Evolutionary conservation across 1,140 invertebrate genomes (phyloP).

Genomic region (Thalassaphorura encarpata): DNA sequence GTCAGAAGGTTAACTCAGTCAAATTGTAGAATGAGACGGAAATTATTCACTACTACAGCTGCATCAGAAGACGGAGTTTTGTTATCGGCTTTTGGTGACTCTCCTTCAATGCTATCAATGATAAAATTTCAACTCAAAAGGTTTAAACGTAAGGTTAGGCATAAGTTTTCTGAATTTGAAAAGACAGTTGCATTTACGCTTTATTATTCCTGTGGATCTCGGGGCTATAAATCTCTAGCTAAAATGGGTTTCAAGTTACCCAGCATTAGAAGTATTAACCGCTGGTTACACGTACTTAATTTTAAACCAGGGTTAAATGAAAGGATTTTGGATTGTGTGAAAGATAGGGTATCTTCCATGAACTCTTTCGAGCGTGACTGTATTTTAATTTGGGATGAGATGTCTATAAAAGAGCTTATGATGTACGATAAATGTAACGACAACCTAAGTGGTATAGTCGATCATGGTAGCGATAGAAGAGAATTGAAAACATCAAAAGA

Average conservation of each 20-base stretch:
- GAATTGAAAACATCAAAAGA: neutral
- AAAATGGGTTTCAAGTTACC: neutral
- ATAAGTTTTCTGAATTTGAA: too few relatives aligned
- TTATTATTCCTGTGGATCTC: too few relatives aligned
- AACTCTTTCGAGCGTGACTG: slow-evolving; percentile 1
- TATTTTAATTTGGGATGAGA: slow-evolving; percentile 14
- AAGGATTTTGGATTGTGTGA: neutral
- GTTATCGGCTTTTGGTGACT: too few relatives aligned
- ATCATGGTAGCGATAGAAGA: neutral
- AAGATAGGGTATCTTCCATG: neutral
- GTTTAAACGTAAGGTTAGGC: too few relatives aligned
- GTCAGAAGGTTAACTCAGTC: too few relatives aligned
- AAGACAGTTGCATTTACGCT: too few relatives aligned
- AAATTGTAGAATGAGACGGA: too few relatives aligned
- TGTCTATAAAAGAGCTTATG: slow-evolving; percentile 7
- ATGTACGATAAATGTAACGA: slow-evolving; percentile 2
- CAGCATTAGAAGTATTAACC: neutral
- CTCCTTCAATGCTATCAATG: too few relatives aligned
- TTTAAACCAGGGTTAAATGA: neutral
- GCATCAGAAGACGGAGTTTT: too few relatives aligned
- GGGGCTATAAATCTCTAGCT: too few relatives aligned
- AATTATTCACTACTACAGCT: too few relatives aligned
- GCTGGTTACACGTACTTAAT: neutral
- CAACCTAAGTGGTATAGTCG: slow-evolving; percentile 4
- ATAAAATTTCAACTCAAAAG: too few relatives aligned